A percentile compares a stretch with the other conserved stretches of the same genome.
phyloP scores from a whole-genome alignment of 2,888 invertebrate species.

The Callinectes sapidus region DNA sequence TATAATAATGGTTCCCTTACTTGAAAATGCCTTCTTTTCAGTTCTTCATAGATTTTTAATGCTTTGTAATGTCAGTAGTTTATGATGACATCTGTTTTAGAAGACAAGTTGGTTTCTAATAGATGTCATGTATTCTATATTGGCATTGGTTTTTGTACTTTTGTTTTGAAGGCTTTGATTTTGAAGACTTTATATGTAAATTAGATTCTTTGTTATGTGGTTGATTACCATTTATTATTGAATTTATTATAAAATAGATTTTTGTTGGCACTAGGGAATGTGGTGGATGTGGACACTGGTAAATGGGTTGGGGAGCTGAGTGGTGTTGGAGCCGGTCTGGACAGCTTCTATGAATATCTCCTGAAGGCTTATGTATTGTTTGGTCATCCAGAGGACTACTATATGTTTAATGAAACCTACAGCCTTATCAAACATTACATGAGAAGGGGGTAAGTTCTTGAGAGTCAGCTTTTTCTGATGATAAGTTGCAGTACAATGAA shows the following conservation, averaged over 20 bases:
- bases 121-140: neutral
- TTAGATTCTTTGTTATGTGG: neutral
- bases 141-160: neutral
- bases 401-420: conserved; percentile 80
- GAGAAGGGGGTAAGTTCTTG: conserved; percentile 78
- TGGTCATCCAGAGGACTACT: conserved; percentile 79
- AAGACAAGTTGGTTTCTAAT: neutral
- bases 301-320: conserved; percentile 80
- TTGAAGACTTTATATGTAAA: neutral
- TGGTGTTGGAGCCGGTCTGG: conserved; percentile 99
- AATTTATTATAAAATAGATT: neutral
- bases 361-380: conserved; percentile 92
- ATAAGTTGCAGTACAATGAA: neutral
- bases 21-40: neutral
- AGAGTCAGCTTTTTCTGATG: neutral
- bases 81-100: neutral
- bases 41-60: neutral
- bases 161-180: neutral
- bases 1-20: neutral
- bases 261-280: conserved; percentile 76
- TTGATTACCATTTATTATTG: neutral
- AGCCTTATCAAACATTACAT: conserved; percentile 79
- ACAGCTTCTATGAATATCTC: conserved; percentile 99
- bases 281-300: conserved; percentile 81
- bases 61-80: neutral